Percentiles rank a stretch among this genome's conserved stretches.
phyloP scores from a whole-genome alignment of 2,113 vertebrate genomes.

The Delphinapterus leucas region DNA sequence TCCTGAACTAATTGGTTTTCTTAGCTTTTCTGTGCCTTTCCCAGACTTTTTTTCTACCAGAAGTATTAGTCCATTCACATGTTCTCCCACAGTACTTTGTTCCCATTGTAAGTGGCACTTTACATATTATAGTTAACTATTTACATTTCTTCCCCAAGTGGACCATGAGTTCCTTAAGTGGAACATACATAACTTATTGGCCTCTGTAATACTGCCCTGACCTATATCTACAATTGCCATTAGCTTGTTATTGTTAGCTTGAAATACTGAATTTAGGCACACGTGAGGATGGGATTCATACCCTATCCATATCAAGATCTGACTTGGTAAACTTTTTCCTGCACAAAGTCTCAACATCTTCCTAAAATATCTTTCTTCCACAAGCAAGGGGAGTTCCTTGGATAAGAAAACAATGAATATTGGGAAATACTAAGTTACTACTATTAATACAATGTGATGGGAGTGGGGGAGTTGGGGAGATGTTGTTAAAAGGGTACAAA shows the following conservation, averaged over 20 bases:
- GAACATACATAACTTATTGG: neutral
- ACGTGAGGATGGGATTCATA: neutral
- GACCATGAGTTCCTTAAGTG: neutral
- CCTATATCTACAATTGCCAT: neutral
- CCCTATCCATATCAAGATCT: neutral
- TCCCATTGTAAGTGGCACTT: neutral
- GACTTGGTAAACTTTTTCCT: neutral
- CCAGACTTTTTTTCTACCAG: neutral
- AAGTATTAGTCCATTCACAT: neutral
- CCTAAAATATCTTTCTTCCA: constrained; percentile 16
- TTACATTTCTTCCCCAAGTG: neutral
- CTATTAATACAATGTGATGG: neutral
- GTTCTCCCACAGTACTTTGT: neutral
- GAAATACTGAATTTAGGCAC: neutral
- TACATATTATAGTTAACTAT: neutral
- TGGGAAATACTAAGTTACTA: constrained; percentile 5
- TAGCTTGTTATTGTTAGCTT: neutral
- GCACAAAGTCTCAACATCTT: neutral
- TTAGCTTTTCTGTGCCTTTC: neutral
- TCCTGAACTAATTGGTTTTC: neutral
- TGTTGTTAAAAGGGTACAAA: neutral
- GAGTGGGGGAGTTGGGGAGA: neutral
- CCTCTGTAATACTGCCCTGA: neutral
- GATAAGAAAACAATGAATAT: neutral
- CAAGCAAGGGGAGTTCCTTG: neutral